These are phyloP conservation scores for Drosophila paranaensis DNA, from an alignment of 2,888 invertebrate genomes.

Conservation along the genomic window DNA sequence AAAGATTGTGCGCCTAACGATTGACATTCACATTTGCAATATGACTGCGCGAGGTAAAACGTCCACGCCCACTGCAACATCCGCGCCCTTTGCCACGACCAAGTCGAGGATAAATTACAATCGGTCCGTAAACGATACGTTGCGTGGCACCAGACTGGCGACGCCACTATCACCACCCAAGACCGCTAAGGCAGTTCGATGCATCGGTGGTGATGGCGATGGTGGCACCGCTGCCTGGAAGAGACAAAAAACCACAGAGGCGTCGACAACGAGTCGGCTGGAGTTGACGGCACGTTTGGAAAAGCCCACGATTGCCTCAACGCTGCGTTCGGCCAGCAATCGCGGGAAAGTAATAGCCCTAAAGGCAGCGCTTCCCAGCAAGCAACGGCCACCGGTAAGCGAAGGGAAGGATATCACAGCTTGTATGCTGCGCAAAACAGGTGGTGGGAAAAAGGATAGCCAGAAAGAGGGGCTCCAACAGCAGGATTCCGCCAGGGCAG, in stretches of 20 bases:
- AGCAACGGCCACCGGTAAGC: neutral
- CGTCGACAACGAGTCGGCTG: neutral
- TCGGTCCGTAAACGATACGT: constrained; percentile 9
- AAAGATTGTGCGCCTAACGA: constrained; percentile 50
- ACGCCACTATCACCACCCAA: constrained; percentile 53
- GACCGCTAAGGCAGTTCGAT: constrained; percentile 37
- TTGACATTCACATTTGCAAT: constrained; percentile 41
- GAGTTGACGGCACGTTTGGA: constrained; percentile 27
- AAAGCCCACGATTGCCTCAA: constrained; percentile 62
- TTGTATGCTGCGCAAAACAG: constrained; percentile 26
- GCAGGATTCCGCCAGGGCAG: neutral
- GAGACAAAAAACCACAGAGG: constrained; percentile 10
- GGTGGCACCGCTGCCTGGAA: constrained; percentile 56
- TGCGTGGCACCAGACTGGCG: constrained; percentile 33
- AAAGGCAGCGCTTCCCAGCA: constrained; percentile 18
- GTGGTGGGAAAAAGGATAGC: constrained; percentile 22
- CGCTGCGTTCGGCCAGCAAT: constrained; percentile 57
- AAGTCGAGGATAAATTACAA: neutral
- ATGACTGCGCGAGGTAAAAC: constrained; percentile 38
- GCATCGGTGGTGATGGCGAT: constrained; percentile 65
- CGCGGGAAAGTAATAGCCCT: constrained; percentile 20
- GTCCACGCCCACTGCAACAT: neutral
- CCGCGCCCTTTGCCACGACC: neutral
- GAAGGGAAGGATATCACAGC: constrained; percentile 17
- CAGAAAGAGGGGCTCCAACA: neutral